Conservation (phyloP, 2,113 vertebrate species). For the Craseonycteris thonglongyai region DNA sequence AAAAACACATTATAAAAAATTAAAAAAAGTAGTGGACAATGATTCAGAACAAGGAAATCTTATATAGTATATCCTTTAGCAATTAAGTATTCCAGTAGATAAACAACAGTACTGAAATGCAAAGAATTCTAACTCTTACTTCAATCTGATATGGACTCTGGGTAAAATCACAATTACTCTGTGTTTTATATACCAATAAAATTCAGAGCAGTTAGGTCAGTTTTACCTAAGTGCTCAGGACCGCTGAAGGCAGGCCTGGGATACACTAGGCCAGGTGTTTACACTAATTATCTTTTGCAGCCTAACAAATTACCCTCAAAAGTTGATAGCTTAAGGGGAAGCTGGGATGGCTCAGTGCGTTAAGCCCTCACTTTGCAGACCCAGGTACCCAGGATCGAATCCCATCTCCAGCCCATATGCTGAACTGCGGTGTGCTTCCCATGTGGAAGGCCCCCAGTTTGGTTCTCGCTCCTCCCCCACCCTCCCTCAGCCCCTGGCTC, state of each 20-base stretch:
- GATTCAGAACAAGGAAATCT: not conserved
- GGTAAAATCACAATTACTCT: not conserved
- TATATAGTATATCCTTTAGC: not conserved
- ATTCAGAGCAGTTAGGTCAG: slow-evolving; percentile 6
- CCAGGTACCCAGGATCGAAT: too few relatives aligned
- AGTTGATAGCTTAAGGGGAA: not conserved
- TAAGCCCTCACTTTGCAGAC: too few relatives aligned
- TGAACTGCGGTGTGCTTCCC: too few relatives aligned
- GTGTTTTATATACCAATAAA: not conserved
- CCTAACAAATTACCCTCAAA: not conserved
- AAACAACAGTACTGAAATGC: not conserved
- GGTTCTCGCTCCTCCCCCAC: too few relatives aligned
- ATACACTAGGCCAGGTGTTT: too few relatives aligned
- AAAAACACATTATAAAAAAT: too few relatives aligned
- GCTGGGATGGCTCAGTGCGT: too few relatives aligned
- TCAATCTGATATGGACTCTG: not conserved
- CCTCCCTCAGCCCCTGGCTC: too few relatives aligned
- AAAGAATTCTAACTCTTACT: not conserved
- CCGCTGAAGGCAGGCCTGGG: not conserved
- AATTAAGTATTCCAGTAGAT: not conserved
- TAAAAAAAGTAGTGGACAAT: not conserved
- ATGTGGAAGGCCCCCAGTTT: too few relatives aligned
- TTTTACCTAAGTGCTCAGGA: not conserved
- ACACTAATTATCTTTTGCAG: not conserved
- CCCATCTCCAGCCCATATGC: too few relatives aligned